These are phyloP conservation scores for Heliconius himera DNA, from an alignment of 1,140 invertebrate genomes.

Conservation along the genomic window DNA sequence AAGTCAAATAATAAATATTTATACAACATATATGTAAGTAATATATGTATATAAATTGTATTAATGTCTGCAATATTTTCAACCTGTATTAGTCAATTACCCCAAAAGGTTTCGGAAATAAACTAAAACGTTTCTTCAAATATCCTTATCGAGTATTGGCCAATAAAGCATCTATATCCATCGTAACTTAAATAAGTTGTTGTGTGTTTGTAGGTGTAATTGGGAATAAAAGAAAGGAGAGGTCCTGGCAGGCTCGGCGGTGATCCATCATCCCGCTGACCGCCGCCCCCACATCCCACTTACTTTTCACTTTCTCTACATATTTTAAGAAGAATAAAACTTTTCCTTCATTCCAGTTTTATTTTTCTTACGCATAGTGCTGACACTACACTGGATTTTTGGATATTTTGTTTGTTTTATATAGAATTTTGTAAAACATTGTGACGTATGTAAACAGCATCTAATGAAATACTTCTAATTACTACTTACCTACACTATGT, in stretches of 20 bases:
- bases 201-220: constrained; percentile 73
- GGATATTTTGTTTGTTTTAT: neutral
- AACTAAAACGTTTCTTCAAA: constrained; percentile 13
- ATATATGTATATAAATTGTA: neutral
- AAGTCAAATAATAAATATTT: neutral
- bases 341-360: constrained; percentile 70
- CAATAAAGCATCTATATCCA: constrained; percentile 29
- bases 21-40: neutral
- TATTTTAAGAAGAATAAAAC: constrained; percentile 80
- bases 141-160: constrained; percentile 19
- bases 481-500: too few species aligned
- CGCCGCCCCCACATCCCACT: constrained; percentile 67
- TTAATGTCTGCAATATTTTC: neutral
- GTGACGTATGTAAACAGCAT: neutral
- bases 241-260: constrained; percentile 60
- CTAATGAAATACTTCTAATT: neutral
- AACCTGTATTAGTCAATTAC: neutral
- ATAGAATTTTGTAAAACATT: neutral
- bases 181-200: constrained; percentile 55
- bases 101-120: neutral
- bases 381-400: constrained; percentile 34
- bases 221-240: constrained; percentile 70
- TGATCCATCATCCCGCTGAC: constrained; percentile 80
- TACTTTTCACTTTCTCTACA: constrained; percentile 82
- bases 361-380: constrained; percentile 56